These are phyloP conservation scores for Watsonalla cultraria DNA, from an alignment of 2,888 invertebrate genomes.

Conservation along the genomic window DNA sequence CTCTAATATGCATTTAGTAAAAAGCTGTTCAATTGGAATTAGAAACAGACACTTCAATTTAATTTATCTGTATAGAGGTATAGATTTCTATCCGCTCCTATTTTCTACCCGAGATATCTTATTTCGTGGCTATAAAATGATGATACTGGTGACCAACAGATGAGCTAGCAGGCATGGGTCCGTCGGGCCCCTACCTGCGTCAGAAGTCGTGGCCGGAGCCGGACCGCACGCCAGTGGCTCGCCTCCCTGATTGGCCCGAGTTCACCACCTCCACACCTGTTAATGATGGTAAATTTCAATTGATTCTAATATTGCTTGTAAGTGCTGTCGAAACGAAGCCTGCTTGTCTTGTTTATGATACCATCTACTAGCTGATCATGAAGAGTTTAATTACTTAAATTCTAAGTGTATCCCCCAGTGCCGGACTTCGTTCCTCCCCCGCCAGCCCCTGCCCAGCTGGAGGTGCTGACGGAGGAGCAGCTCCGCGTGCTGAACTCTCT, in stretches of 20 bases:
- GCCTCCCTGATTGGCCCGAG: slow-evolving; percentile 37
- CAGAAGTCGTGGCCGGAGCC: slow-evolving; percentile 63
- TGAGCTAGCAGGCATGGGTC: slow-evolving; percentile 35
- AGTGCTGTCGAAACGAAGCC: too few relatives aligned
- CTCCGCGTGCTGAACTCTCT: slow-evolving; percentile 42
- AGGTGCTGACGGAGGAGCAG: slow-evolving; percentile 39
- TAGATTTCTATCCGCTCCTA: too few relatives aligned
- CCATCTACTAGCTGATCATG: too few relatives aligned
- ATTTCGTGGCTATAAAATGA: too few relatives aligned
- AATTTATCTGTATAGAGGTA: too few relatives aligned
- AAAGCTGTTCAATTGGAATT: too few relatives aligned
- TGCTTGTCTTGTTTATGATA: too few relatives aligned
- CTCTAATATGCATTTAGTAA: too few relatives aligned
- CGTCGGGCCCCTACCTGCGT: slow-evolving; percentile 47
- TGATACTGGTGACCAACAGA: slow-evolving; percentile 8
- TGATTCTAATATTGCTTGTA: too few relatives aligned
- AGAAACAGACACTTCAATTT: too few relatives aligned
- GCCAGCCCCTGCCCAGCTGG: background rate
- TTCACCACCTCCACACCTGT: slow-evolving; percentile 22
- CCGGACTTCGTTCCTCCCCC: background rate
- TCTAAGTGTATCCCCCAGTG: slow-evolving; percentile 1
- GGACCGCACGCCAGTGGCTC: slow-evolving; percentile 35
- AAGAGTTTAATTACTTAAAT: too few relatives aligned
- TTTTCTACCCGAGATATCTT: too few relatives aligned
- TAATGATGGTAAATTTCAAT: slow-evolving; percentile 23